phyloP scores from a whole-genome alignment of 2,797 vertebrate species.

The Sebastes steindachneri region DNA sequence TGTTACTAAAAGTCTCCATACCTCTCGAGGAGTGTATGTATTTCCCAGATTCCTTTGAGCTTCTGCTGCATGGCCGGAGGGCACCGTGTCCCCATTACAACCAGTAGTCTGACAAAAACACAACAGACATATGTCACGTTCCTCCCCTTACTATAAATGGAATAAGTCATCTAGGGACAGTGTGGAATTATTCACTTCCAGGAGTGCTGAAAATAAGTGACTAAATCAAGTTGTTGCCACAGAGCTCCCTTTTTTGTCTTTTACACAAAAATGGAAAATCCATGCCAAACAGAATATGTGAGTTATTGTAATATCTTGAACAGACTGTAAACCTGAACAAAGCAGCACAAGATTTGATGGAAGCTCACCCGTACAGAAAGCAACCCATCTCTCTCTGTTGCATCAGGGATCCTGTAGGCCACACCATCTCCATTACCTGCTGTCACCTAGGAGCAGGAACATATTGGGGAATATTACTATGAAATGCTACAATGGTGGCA shows the following conservation, averaged over 20 bases:
- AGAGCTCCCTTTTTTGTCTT: background rate
- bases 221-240: background rate
- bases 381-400: background rate
- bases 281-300: background rate
- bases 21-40: background rate
- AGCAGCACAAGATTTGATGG: background rate
- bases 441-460: conserved; percentile 18
- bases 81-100: background rate
- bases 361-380: conserved; percentile 22
- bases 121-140: background rate
- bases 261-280: background rate
- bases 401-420: rapidly evolving
- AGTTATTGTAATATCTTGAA: background rate
- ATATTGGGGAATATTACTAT: background rate
- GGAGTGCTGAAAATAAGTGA: background rate
- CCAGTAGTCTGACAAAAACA: conserved; percentile 21
- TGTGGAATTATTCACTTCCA: background rate
- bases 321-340: background rate
- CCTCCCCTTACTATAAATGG: background rate
- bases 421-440: background rate
- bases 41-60: background rate
- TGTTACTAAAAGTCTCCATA: background rate
- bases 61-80: background rate
- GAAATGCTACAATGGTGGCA: background rate
- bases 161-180: background rate